phyloP scores from a whole-genome alignment of 2,113 vertebrate species.

The Delphinapterus leucas region DNA sequence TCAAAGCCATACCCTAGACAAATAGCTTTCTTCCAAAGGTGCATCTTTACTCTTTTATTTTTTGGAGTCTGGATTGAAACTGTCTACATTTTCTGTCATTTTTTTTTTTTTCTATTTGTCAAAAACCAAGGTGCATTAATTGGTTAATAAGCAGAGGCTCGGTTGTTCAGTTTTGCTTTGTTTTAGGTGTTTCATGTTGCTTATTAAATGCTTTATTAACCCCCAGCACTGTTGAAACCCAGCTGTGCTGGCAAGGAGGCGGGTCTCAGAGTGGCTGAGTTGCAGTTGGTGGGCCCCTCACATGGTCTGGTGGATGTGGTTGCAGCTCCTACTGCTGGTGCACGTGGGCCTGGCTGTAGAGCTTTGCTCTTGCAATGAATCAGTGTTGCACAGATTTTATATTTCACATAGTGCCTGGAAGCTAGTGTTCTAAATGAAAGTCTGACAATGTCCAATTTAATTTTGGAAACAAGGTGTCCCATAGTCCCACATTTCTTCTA shows the following conservation, averaged over 20 bases:
- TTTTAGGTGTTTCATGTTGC: not conserved
- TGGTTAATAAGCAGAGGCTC: not conserved
- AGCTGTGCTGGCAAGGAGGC: too few relatives aligned
- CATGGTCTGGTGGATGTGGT: too few relatives aligned
- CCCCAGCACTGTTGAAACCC: not conserved
- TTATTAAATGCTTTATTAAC: not conserved
- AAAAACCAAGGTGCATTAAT: not conserved
- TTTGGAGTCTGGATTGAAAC: not conserved
- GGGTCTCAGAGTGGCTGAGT: not conserved
- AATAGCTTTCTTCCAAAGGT: not conserved
- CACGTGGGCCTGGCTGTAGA: accelerated
- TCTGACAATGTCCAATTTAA: not conserved
- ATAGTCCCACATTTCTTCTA: not conserved
- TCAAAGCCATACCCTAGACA: not conserved
- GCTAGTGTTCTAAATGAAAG: not conserved
- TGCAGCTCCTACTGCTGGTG: not conserved
- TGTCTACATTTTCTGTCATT: not conserved
- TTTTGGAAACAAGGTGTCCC: not conserved
- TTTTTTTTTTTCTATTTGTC: not conserved
- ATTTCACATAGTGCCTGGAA: not conserved
- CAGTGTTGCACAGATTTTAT: not conserved
- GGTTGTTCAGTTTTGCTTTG: not conserved
- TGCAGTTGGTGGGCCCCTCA: too few relatives aligned
- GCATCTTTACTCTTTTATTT: not conserved
- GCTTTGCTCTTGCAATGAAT: not conserved